These are phyloP conservation scores for Protomyctophum bolini DNA, from an alignment of 2,113 vertebrate species.

Conservation along the genomic window DNA sequence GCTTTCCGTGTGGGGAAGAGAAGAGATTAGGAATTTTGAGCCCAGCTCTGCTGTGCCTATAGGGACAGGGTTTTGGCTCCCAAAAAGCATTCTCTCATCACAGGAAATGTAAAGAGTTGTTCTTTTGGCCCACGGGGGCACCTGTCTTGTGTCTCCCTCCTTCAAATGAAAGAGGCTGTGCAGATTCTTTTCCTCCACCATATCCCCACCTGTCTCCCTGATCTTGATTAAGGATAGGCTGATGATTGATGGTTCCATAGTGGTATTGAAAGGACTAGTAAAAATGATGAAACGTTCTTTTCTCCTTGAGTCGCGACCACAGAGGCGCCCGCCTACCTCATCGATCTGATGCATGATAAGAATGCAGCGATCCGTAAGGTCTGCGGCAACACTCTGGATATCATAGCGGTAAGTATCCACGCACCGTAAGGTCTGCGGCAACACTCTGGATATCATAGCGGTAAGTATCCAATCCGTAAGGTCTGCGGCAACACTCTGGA, in stretches of 20 bases:
- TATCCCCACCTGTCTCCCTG: neutral
- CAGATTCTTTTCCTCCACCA: neutral
- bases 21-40: neutral
- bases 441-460: constrained; percentile 92
- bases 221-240: constrained; percentile 1
- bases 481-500: constrained; percentile 93
- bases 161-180: constrained; percentile 2
- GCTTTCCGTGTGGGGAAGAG: constrained; percentile 12
- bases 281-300: neutral
- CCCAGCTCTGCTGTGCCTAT: neutral
- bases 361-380: constrained; percentile 92
- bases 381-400: constrained; percentile 91
- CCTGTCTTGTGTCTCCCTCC: constrained; percentile 4
- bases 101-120: constrained; percentile 13
- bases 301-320: constrained; percentile 75
- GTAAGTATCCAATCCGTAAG: constrained; percentile 87
- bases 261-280: neutral
- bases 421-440: constrained; percentile 90
- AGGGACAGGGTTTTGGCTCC: neutral
- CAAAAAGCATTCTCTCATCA: neutral
- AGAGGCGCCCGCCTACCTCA: constrained; percentile 92
- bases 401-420: constrained; percentile 86
- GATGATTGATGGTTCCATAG: no score
- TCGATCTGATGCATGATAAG: constrained; percentile 94
- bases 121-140: neutral